Evolutionary conservation across 2,888 invertebrate genomes (phyloP), one percentile per base, ranked within the genome.

Genomic region (Invenusta paracnida): DNA sequence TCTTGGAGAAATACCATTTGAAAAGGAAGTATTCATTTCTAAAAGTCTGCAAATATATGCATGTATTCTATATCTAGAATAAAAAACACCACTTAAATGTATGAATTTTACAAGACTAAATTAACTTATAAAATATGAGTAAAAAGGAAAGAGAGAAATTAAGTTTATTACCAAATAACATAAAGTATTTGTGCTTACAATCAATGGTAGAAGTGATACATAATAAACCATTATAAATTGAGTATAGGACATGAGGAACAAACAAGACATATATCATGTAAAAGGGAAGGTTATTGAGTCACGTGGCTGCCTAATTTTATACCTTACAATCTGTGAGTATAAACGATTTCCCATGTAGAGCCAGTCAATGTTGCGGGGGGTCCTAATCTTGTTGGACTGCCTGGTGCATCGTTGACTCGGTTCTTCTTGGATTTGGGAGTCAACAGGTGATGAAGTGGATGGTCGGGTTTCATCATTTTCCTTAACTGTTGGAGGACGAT

Each of bases 121-220:
- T n/a, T n/a, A n/a, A n/a, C n/a, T n/a, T n/a, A n/a, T n/a, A n/a
- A n/a, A n/a, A n/a, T n/a, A n/a, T n/a, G n/a, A n/a, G n/a, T n/a
- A n/a, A n/a, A n/a, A n/a, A n/a, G n/a, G n/a, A n/a, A n/a, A n/a
- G n/a, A n/a, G n/a, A 48, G 48, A 48, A 17, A 48, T 11, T 11
- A 48, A 17, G 48, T 48, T 48, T 48, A 48, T 73, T 73, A 5
- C 73, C 25, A 73, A 73, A 73, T 73, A 73, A 73, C 73, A 73
- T n/a, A 73, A 73, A 25, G 73, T 73, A 73, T 73, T 5, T 73
- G 73, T 73, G 73, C 73, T 73, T 13, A 73, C 73, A 73, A 73
- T n/a, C 17, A 73, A 73, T 73, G 73, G 73, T 13, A 48, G 48
- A 48, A 48, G n/a, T n/a, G n/a, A n/a, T n/a, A n/a, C n/a, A n/a